Base-by-base conservation (phyloP, 92 coral and sea anemone genomes). In the Palythoa caribaeorum region DNA sequence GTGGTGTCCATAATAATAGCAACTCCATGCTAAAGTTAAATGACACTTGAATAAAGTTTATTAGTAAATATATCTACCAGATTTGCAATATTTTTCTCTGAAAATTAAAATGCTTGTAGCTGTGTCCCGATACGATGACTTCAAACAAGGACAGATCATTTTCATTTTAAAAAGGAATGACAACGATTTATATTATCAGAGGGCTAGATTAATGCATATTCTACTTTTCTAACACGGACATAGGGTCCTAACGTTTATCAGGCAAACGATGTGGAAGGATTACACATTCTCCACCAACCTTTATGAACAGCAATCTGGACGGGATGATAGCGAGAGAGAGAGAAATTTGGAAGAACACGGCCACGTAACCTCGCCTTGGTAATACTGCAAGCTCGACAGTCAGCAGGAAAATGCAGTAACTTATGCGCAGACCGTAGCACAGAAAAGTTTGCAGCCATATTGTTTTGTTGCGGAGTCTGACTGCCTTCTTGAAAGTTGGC, bases 361-460 rank as follows among this genome's bases (percentile, higher is more conserved):
- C 37, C 12, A 40, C 5, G 21, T 44, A 88, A 92, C 94, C 98
- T 91, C 95, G 94, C 54, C 90, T 68, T 88, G 83, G 89, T 19
- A 75, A 5, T 3, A 19, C 51, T 6, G 51, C 1, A 71, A 92
- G 87, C 54, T 74, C 15, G 53, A 0, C 39, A 51, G 48, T 48
- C 50, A 28, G 77, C 88, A 84, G 47, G 60, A 28, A 81, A 20
- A 5, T 21, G 35, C 44, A 47, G 12, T 3, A 81, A 63, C 11
- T 28, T 68, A 81, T 65, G 86, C 86, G 86, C 76, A 66, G 12
- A 15, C n/a, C n/a, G n/a, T n/a, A n/a, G 38, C 57, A 80, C 37
- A 63, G n/a, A 36, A 39, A 0, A 16, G 1, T 80, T 17, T 12
- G 73, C 84, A 87, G 80, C 94, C 93, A 89, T 94, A 88, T 92